phyloP scores from a whole-genome alignment of 2,113 vertebrate species.

The Carassius gibelio region DNA sequence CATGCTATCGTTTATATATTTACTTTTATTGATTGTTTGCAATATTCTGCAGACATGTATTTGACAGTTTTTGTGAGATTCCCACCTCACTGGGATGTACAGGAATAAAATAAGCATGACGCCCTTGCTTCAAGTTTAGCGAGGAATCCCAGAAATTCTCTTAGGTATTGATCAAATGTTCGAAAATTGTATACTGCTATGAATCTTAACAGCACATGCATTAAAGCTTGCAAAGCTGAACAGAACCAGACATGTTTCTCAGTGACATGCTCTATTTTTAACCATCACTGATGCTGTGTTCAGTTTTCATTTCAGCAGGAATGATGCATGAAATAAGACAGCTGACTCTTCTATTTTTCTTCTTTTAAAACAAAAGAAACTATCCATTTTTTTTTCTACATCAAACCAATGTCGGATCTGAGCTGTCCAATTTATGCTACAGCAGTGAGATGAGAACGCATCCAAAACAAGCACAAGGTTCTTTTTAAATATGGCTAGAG shows the following conservation, averaged over 20 bases:
- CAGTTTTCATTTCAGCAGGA: neutral
- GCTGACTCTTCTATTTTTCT: neutral
- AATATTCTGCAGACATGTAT: neutral
- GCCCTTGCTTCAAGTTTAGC: neutral
- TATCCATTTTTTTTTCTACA: neutral
- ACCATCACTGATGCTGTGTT: neutral
- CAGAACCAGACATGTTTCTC: neutral
- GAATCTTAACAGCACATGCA: neutral
- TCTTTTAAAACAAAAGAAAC: neutral
- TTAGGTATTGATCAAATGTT: neutral
- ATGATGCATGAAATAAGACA: neutral
- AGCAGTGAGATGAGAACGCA: neutral
- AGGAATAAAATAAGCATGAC: neutral
- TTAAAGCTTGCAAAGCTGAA: neutral
- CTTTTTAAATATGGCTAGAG: neutral
- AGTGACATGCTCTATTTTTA: neutral
- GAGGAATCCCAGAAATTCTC: neutral
- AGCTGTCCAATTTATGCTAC: neutral
- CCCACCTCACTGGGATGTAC: neutral
- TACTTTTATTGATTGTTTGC: neutral
- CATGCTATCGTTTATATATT: neutral
- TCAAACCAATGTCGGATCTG: neutral
- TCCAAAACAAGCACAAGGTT: neutral
- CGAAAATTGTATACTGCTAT: neutral
- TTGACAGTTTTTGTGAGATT: neutral